A percentile compares a stretch with the other conserved stretches of the same genome.
These are phyloP conservation scores for Rhinoptilus africanus DNA, from an alignment of 2,113 vertebrate genomes.

Conservation along the genomic window DNA sequence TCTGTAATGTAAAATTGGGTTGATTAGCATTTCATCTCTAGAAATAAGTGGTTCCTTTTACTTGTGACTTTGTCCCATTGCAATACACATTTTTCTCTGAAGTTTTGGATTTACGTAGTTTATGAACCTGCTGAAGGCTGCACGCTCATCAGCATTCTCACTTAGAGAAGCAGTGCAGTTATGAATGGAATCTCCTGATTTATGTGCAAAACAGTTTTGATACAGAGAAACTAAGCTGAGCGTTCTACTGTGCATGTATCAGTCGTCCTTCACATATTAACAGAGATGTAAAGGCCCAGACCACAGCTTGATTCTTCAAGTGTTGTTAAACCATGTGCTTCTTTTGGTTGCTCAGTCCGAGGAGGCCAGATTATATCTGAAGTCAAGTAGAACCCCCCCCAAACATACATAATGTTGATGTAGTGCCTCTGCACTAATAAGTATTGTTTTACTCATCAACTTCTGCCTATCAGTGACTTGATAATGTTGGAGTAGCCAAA, in stretches of 20 bases:
- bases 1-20: not conserved
- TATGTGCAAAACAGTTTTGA: not conserved
- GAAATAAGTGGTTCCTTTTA: not conserved
- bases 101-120: not conserved
- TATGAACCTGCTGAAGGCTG: not conserved
- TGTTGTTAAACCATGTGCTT: not conserved
- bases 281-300: not conserved
- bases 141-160: not conserved
- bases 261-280: fast-evolving
- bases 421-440: not conserved
- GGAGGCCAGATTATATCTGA: not conserved
- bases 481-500: not conserved
- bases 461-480: not conserved
- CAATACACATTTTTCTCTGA: not conserved
- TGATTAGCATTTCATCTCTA: not conserved
- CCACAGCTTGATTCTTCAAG: not conserved
- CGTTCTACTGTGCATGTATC: fast-evolving
- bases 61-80: not conserved
- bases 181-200: not conserved
- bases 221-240: not conserved
- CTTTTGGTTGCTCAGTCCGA: not conserved
- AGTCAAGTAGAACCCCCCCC: not conserved
- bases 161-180: not conserved
- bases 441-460: not conserved
- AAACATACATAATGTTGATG: not conserved